These are phyloP conservation scores for Ostrea denselamellosa DNA, from an alignment of 1,140 invertebrate genomes.

Conservation along the genomic window DNA sequence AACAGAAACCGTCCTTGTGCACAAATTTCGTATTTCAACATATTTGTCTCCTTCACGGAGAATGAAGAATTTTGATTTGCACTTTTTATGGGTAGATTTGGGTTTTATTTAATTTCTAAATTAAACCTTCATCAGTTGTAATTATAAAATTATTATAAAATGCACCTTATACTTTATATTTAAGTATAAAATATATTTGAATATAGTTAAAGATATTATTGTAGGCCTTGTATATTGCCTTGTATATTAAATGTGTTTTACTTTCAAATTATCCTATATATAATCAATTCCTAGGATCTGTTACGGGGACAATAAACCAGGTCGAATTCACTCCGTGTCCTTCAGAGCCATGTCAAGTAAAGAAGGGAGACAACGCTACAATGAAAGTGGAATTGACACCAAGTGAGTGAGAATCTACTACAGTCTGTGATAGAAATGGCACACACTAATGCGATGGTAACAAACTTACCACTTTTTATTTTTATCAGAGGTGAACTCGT, in stretches of 20 bases:
- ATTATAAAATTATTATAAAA: no score
- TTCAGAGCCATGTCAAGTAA: conserved; percentile 54
- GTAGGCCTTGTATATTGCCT: no score
- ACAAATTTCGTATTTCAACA: no score
- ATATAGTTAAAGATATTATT: not conserved
- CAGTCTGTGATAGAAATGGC: not conserved
- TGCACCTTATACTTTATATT: no score
- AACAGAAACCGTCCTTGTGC: no score
- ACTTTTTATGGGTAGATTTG: no score
- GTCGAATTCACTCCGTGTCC: conserved; percentile 58
- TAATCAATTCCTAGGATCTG: conserved; percentile 47
- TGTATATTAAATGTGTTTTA: not conserved
- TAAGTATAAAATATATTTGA: no score
- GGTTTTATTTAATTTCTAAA: no score
- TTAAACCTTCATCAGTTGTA: no score
- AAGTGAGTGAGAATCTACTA: conserved; percentile 45
- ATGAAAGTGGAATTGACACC: conserved; percentile 55
- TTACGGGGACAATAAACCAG: conserved; percentile 51
- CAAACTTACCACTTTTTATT: not conserved
- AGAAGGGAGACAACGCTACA: conserved; percentile 53
- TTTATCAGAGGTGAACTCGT: conserved; percentile 53
- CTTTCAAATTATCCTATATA: no score
- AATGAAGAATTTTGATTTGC: no score
- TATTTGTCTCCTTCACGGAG: no score
- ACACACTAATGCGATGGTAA: not conserved